These are phyloP conservation scores for Babylonia areolata DNA, from an alignment of 1,140 invertebrate genomes.

Conservation along the genomic window DNA sequence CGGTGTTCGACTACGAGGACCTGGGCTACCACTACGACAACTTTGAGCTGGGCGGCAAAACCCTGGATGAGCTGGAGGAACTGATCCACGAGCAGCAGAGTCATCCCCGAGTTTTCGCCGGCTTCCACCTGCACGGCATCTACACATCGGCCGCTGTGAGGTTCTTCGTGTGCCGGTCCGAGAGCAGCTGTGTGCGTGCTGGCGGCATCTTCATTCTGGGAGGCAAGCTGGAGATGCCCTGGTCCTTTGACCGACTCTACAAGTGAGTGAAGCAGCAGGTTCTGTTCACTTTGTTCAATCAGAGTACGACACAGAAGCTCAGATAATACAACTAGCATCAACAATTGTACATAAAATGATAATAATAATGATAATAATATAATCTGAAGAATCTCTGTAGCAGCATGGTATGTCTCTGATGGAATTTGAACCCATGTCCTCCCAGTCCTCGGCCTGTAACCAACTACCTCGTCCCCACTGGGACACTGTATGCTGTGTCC, in stretches of 20 bases:
- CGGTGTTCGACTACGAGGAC: conserved; percentile 36
- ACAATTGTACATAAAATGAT: not conserved
- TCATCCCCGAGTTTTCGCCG: conserved; percentile 47
- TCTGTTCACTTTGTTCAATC: too few species aligned
- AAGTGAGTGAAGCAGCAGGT: conserved; percentile 15
- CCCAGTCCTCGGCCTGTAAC: too few species aligned
- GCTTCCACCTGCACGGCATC: conserved; percentile 47
- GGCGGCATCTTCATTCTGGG: conserved; percentile 43
- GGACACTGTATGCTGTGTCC: too few species aligned
- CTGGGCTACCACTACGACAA: conserved; percentile 40
- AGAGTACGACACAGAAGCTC: too few species aligned
- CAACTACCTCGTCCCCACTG: too few species aligned
- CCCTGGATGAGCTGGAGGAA: conserved; percentile 38
- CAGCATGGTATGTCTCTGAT: too few species aligned
- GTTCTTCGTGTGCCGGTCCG: conserved; percentile 35
- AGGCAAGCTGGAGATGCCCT: conserved; percentile 37
- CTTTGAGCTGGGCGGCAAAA: conserved; percentile 29
- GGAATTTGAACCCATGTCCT: too few species aligned
- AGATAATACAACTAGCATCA: too few species aligned
- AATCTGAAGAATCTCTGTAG: not conserved
- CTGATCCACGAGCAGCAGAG: conserved; percentile 36
- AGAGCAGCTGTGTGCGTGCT: conserved; percentile 26
- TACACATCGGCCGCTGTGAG: conserved; percentile 44
- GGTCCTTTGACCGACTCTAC: conserved; percentile 48
- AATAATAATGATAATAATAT: not conserved